Evolutionary conservation across 2,888 invertebrate species (phyloP).

Genomic region (Molanna angustata): DNA sequence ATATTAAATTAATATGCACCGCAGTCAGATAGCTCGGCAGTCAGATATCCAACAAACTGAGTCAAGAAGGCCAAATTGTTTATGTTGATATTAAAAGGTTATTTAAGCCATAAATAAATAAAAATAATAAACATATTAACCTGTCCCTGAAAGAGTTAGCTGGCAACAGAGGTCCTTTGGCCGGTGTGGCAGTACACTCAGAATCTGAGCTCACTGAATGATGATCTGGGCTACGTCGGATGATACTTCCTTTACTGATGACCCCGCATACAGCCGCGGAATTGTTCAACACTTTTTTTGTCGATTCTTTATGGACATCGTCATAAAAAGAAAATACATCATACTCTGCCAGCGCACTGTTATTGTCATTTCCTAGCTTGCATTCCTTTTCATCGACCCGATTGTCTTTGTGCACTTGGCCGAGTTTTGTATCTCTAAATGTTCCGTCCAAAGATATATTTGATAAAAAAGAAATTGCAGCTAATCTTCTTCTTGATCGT

Average conservation of each 20-base stretch:
- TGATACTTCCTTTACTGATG: neutral
- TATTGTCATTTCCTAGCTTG: neutral
- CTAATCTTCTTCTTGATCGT: constrained; percentile 80
- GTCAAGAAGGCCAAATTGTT: too few species aligned
- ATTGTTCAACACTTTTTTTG: neutral
- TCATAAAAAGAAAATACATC: constrained; percentile 10
- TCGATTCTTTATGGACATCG: neutral
- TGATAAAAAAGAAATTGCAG: constrained; percentile 90
- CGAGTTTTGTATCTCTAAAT: constrained; percentile 48
- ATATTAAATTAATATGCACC: too few species aligned
- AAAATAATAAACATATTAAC: constrained; percentile 10
- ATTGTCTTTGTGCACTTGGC: constrained; percentile 17
- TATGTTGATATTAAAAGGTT: too few species aligned
- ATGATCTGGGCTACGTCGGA: constrained; percentile 43
- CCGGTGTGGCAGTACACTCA: constrained; percentile 65
- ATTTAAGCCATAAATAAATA: too few species aligned
- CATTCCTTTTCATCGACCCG: neutral
- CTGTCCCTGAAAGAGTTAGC: constrained; percentile 35
- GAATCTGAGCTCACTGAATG: constrained; percentile 73
- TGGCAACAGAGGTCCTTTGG: constrained; percentile 49
- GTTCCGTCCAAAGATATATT: constrained; percentile 94
- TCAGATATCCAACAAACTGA: too few species aligned
- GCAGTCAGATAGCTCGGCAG: too few species aligned
- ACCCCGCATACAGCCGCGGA: neutral
- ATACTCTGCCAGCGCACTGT: neutral